Base-by-base conservation (phyloP, 2,888 invertebrate genomes). In the Litoditis marina region DNA sequence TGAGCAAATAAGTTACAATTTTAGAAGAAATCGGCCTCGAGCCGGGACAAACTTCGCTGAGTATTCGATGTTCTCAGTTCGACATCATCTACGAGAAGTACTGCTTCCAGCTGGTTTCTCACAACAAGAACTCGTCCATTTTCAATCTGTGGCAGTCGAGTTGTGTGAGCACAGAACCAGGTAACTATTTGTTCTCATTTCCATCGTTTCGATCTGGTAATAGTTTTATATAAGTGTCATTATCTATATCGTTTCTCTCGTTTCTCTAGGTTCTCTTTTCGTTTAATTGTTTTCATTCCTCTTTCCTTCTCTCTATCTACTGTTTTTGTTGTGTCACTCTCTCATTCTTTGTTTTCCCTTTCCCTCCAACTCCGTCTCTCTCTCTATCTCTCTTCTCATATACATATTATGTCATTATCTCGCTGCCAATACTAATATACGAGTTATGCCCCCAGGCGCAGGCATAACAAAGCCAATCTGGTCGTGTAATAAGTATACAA, bases 1-100 rank as follows among this genome's bases (percentile, higher is more conserved):
- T 47, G n/a, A 47, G 19, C 13, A 16, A 11, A 47, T 39, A 11
- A 39, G 11, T 8, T 44, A 44, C 25, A 6, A 6, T 32, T 71
- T 30, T 68, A 72, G 72, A 72, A 32, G 72, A 72, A 60, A 66
- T 69, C n/a, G 66, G 68, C 7, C 60, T 72, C 27, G 55, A 57
- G 16, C 53, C 57, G n/a, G 63, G 62, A 0, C 66, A 68, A 52
- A 25, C 62, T 32, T 49, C 69, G 39, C 54, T 71, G 34, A 60
- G 66, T 42, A 60, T 71, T 49, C 68, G 69, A 19, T 75, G 79
- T 60, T 73, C 73, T 13, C 73, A 71, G 58, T 79, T 79, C 55
- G 79, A 79, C 65, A 79, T 79, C 49, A 73, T 79, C 51, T 74
- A 73, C 56, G 77, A 75, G 49, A 71, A 79, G 44, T 79, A 76